Base-by-base conservation (phyloP, 1,140 invertebrate genomes). In the Leptoteleia sp. region DNA sequence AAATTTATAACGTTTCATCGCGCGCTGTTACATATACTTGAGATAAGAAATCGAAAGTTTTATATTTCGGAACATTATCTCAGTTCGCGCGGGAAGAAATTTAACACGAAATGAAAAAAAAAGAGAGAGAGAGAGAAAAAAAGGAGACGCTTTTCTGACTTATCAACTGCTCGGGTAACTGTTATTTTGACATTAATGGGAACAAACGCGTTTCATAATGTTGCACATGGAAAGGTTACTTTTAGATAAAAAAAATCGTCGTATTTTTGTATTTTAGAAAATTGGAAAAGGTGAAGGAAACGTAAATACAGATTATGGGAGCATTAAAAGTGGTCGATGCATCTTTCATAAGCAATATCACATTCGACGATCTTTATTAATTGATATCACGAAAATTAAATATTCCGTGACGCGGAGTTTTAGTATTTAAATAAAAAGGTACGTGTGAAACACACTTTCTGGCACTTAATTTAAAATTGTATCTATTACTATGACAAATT, bases 1-100 rank as follows among this genome's bases (percentile, higher is more conserved):
- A 33, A 64, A 70, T 70, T 50, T 59, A 65, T 57, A 48, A 19
- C 25, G 6, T 42, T 45, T 9, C 8, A 8, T 27, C 38, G n/a
- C 62, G 43, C n/a, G 1, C 9, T 17, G 37, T 38, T 61, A 38
- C 31, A 57, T 59, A n/a, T 33, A 54, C 13, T 29, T 55, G 16
- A 15, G 6, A 43, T 45, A 37, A 52, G 37, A 52, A 59, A 35
- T 16, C 22, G 42, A 57, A 57, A 65, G 48, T 54, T 19, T 13
- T 3, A 33, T 33, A 3, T 25, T n/a, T n/a, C n/a, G n/a, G n/a
- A n/a, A n/a, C n/a, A n/a, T n/a, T n/a, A n/a, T n/a, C n/a, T n/a
- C n/a, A n/a, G n/a, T n/a, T n/a, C n/a, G n/a, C n/a, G n/a, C n/a
- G n/a, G n/a, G n/a, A n/a, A n/a, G n/a, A n/a, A n/a, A n/a, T n/a